Conservation (phyloP, 92 coral and sea anemone species). For the Porites lobata region DNA sequence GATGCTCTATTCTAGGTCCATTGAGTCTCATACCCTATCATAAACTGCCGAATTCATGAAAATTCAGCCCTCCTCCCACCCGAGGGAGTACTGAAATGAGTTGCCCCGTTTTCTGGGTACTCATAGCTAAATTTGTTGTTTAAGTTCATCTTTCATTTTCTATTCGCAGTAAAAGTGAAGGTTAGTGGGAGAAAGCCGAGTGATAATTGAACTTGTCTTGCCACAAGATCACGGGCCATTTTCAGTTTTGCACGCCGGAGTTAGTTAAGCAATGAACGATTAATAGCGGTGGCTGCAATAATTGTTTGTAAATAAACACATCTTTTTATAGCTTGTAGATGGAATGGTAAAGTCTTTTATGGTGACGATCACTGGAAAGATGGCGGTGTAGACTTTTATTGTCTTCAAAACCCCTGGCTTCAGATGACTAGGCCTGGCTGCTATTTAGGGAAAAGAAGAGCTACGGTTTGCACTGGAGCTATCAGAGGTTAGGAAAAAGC, state of each 20-base stretch:
- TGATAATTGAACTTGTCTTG: too few species aligned
- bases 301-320: background rate
- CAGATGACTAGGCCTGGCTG: background rate
- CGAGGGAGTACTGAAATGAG: too few species aligned
- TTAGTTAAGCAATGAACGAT: background rate
- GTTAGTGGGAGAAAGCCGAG: too few species aligned
- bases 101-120: too few species aligned
- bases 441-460: background rate
- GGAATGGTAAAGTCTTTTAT: background rate
- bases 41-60: too few species aligned
- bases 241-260: background rate
- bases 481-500: background rate
- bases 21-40: too few species aligned
- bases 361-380: background rate
- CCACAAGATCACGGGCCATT: too few species aligned
- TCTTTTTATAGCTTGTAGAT: conserved; percentile 1
- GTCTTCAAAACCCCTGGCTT: background rate
- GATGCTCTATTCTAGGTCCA: too few species aligned
- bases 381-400: background rate
- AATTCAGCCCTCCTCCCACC: too few species aligned
- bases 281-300: background rate
- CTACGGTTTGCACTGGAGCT: background rate
- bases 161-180: too few species aligned
- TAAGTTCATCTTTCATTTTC: too few species aligned
- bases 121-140: too few species aligned